Evolutionary conservation across 2,888 invertebrate species (phyloP).

Genomic region (Philonicus albiceps): DNA sequence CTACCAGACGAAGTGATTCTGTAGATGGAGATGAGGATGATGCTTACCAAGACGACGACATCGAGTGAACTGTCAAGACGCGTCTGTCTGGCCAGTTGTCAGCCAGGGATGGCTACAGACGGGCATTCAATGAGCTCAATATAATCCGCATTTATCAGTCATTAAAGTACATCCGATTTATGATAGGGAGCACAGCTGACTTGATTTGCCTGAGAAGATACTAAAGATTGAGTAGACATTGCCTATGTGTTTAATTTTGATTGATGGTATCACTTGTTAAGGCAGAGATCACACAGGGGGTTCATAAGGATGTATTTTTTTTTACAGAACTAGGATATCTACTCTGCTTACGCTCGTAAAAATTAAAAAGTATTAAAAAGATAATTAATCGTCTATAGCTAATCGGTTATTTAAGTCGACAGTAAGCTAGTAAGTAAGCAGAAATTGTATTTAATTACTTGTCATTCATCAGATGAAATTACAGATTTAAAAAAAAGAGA

Average conservation of each 20-base stretch:
- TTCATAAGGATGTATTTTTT: not conserved
- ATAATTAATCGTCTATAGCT: not conserved
- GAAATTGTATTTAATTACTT: not conserved
- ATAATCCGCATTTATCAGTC: not conserved
- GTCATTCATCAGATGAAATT: not conserved
- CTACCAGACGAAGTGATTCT: not conserved
- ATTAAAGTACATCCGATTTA: slow-evolving; percentile 10
- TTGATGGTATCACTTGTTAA: not conserved
- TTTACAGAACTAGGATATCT: not conserved
- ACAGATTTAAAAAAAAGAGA: not conserved
- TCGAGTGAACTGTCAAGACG: slow-evolving; percentile 4
- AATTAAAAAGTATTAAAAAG: not conserved
- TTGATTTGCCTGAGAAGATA: not conserved
- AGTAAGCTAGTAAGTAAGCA: not conserved
- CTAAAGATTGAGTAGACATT: not conserved
- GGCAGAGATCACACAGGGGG: not conserved
- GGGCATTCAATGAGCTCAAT: not conserved
- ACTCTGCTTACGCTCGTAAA: not conserved
- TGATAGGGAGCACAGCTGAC: not conserved
- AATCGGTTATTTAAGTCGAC: not conserved
- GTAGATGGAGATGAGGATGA: not conserved
- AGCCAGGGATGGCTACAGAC: not conserved
- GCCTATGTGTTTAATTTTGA: slow-evolving; percentile 15
- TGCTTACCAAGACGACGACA: not conserved
- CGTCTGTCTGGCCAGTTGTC: not conserved